phyloP scores from a whole-genome alignment of 1,140 invertebrate genomes.

The Formica selysi region DNA sequence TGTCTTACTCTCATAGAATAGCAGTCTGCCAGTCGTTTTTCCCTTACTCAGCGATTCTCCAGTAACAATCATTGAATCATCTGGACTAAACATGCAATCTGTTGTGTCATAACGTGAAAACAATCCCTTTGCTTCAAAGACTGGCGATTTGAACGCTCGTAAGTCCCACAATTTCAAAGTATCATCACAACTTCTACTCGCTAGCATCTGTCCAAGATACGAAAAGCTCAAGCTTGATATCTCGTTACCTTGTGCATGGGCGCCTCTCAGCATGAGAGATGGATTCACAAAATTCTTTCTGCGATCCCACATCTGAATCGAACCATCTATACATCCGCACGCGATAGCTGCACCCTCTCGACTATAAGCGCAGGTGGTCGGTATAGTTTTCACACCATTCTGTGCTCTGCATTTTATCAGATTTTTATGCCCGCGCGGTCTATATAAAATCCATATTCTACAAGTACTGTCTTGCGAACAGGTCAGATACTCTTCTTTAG shows the following conservation, averaged over 20 bases:
- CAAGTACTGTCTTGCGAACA: constrained; percentile 97
- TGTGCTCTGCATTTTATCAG: constrained; percentile 96
- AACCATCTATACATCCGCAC: constrained; percentile 97
- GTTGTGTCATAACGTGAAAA: constrained; percentile 96
- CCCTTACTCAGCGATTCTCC: constrained; percentile 93
- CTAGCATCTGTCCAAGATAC: constrained; percentile 93
- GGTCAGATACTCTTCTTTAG: constrained; percentile 97
- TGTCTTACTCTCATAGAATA: constrained; percentile 94
- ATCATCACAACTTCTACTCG: constrained; percentile 95
- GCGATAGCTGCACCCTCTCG: constrained; percentile 96
- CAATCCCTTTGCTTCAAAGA: constrained; percentile 90
- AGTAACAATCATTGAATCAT: constrained; percentile 96
- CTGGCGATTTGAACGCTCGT: constrained; percentile 92
- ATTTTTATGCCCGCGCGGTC: constrained; percentile 92
- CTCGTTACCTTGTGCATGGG: constrained; percentile 93
- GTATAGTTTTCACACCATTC: constrained; percentile 95
- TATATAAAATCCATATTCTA: constrained; percentile 95
- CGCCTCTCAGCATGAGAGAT: constrained; percentile 91
- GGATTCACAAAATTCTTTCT: constrained; percentile 94
- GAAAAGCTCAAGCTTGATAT: constrained; percentile 95
- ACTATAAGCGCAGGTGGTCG: constrained; percentile 94
- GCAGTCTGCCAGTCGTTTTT: constrained; percentile 90
- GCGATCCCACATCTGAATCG: constrained; percentile 99
- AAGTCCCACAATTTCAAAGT: constrained; percentile 98
- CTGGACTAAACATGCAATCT: constrained; percentile 97